These are phyloP conservation scores for Cybosia mesomella DNA, from an alignment of 2,888 invertebrate genomes.

Conservation along the genomic window DNA sequence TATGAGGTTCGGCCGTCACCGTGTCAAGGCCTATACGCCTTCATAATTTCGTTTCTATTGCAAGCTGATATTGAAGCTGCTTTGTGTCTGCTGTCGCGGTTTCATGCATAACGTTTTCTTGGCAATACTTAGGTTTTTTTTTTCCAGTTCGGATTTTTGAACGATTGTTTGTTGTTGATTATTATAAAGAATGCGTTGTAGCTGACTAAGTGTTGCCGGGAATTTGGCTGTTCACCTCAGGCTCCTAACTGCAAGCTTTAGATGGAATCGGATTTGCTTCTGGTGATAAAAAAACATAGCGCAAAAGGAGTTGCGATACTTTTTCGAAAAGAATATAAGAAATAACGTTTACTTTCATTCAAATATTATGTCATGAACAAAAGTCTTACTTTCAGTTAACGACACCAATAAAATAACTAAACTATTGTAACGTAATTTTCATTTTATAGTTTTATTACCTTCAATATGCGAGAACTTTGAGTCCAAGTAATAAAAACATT, in stretches of 20 bases:
- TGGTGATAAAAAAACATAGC: background rate
- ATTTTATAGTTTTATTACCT: slow-evolving; percentile 30
- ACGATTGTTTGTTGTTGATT: background rate
- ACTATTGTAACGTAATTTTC: slow-evolving; percentile 12
- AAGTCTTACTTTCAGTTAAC: slow-evolving; percentile 32
- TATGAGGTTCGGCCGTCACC: slow-evolving; percentile 39
- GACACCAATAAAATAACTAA: slow-evolving; percentile 31
- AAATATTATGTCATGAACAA: slow-evolving; percentile 13
- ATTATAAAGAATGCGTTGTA: background rate
- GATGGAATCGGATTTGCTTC: background rate
- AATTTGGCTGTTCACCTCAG: too few species aligned
- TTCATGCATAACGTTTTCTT: slow-evolving; percentile 40
- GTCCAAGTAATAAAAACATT: background rate
- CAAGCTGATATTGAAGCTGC: slow-evolving; percentile 17
- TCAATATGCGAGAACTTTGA: slow-evolving; percentile 7
- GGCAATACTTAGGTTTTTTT: slow-evolving; percentile 14
- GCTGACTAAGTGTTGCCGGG: too few species aligned
- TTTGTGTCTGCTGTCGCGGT: slow-evolving; percentile 34
- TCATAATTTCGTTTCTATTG: slow-evolving; percentile 32
- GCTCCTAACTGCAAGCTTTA: background rate
- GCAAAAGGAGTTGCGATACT: background rate
- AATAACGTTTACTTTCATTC: slow-evolving; percentile 12
- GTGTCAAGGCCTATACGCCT: slow-evolving; percentile 54
- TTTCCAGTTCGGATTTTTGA: background rate
- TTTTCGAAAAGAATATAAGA: background rate